Evolutionary conservation across 2,797 vertebrate genomes (phyloP).

Genomic region (Sebastes hopkinsi): DNA sequence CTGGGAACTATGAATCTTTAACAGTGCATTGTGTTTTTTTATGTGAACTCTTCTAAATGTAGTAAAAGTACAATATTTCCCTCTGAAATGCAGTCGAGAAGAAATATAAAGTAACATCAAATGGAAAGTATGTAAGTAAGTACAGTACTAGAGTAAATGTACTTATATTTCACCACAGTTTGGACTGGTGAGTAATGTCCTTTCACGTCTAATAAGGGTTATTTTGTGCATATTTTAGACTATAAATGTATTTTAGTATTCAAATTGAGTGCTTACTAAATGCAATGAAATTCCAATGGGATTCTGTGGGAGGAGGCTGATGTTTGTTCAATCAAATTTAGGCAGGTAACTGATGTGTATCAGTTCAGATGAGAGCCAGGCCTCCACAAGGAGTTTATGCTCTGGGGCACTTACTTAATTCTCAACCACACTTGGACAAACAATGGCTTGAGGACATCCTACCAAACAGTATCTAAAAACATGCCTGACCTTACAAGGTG

Average conservation of each 20-base stretch:
- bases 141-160: too few species aligned
- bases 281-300: background rate
- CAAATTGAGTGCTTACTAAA: background rate
- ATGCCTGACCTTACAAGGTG: constrained; percentile 49
- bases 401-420: constrained; percentile 28
- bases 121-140: too few species aligned
- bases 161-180: background rate
- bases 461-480: constrained; percentile 44
- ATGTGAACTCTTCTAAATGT: background rate
- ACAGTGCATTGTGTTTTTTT: background rate
- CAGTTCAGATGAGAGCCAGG: background rate
- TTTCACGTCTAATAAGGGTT: background rate
- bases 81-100: rapidly evolving
- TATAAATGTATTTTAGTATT: background rate
- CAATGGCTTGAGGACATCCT: constrained; percentile 12
- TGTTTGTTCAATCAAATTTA: background rate
- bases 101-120: too few species aligned
- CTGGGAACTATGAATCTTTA: background rate
- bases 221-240: background rate
- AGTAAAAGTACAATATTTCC: background rate
- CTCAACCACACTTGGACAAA: constrained; percentile 11
- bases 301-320: background rate
- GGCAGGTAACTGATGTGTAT: background rate
- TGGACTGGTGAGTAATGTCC: background rate
- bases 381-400: constrained; percentile 4